Evolutionary conservation across 2,113 vertebrate genomes (phyloP).

Genomic region (Bujurquina vittata): DNA sequence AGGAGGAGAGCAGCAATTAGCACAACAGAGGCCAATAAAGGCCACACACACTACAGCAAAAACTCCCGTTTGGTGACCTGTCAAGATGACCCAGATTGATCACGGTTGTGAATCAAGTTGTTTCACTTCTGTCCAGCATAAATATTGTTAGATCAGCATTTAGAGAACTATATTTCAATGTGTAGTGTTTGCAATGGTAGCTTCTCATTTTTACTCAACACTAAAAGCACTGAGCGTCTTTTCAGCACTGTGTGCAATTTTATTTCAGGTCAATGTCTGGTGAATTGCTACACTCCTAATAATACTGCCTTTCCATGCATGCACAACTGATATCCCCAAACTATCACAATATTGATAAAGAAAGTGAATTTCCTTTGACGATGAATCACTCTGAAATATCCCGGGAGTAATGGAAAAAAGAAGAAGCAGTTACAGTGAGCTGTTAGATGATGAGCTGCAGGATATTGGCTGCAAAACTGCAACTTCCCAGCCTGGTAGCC

Average conservation of each 20-base stretch:
- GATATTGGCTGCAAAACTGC: neutral
- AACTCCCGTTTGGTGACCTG: neutral
- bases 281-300: neutral
- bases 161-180: neutral
- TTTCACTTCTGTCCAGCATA: neutral
- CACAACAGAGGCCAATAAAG: neutral
- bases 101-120: neutral
- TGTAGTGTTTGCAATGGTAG: neutral
- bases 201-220: neutral
- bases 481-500: neutral
- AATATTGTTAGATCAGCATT: neutral
- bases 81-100: neutral
- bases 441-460: neutral
- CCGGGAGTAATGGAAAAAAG: neutral
- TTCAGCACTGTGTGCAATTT: neutral
- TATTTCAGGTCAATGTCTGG: neutral
- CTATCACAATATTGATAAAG: neutral
- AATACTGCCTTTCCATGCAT: neutral
- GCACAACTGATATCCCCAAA: accelerated
- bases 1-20: constrained; percentile 31
- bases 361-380: neutral
- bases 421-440: accelerated
- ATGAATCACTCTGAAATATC: neutral
- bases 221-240: neutral
- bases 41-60: neutral